Base-by-base conservation (phyloP, 2,888 invertebrate species). In the Seira sanloemensis region DNA sequence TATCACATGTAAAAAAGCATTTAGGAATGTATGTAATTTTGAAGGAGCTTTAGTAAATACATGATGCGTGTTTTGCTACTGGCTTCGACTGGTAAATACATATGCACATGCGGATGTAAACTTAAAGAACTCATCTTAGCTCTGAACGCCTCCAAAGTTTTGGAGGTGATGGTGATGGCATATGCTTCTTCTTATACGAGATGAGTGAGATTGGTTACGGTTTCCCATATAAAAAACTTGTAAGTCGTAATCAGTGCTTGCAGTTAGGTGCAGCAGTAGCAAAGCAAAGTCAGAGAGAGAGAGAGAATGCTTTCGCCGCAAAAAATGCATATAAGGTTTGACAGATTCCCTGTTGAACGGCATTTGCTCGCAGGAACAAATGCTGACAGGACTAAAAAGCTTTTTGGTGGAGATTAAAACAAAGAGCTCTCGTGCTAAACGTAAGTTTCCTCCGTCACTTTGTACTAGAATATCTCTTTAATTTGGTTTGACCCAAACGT, bases 321-420 rank as follows among this genome's bases (percentile, higher is more conserved):
- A 37, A 58, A 58, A 58, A 58, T 58, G 58, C 58, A 71, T 82
- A 82, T 72, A 82, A 71, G 37, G 37, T 73, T 72, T 83, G 73
- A 78, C 73, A 83, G 67, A 68, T 23, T 50, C 0, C 71, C 72
- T 72, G 23, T 19, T 23, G 77, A 77, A 72, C 76, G 25, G 82
- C 82, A 82, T 82, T 82, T 82, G 72, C 58, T 82, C 82, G 9
- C 26, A 23, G 72, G 82, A 80, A 76, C 76, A 81, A 76, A 80
- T 75, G 76, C 76, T 46, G 71, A 27, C 76, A 76, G 58, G 50
- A 23, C 21, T 19, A 23, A n/a, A 9, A 58, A n/a, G 2, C 7
- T 7, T 58, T 58, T 58, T 18, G n/a, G 58, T 58, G 37, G 37
- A 37, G 37, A 37, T 37, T 37, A 37, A 37, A 7, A 37, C 37